Conservation (phyloP, 2,888 invertebrate species). For the Sturmia bella region DNA sequence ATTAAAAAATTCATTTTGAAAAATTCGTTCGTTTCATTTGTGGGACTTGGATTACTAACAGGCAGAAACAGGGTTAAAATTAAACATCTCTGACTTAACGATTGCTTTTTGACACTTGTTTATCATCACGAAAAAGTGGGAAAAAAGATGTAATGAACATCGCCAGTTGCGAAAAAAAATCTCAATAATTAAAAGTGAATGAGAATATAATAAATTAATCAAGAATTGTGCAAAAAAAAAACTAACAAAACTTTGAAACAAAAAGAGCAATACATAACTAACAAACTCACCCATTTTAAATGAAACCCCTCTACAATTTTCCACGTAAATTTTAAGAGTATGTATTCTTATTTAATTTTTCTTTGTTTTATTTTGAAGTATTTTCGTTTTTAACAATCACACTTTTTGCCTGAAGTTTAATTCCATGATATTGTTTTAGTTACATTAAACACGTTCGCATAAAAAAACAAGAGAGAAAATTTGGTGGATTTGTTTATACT, state of each 20-base stretch:
- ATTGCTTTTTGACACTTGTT: slow-evolving; percentile 43
- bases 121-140: neutral
- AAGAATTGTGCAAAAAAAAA: slow-evolving; percentile 1
- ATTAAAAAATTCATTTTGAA: too few species aligned
- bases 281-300: slow-evolving; percentile 56
- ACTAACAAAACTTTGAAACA: neutral
- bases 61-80: too few species aligned
- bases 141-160: slow-evolving; percentile 45
- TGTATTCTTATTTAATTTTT: slow-evolving; percentile 2
- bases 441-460: slow-evolving; percentile 63
- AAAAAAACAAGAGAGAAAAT: slow-evolving; percentile 32
- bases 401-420: slow-evolving; percentile 10
- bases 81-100: slow-evolving; percentile 30
- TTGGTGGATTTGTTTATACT: slow-evolving; percentile 31
- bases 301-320: neutral
- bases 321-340: slow-evolving; percentile 16
- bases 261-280: neutral
- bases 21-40: too few species aligned
- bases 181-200: neutral
- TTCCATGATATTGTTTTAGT: slow-evolving; percentile 35
- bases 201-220: neutral
- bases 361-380: slow-evolving; percentile 22
- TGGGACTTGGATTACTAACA: too few species aligned
- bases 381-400: slow-evolving; percentile 20
- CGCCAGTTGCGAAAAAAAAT: slow-evolving; percentile 5